phyloP scores from a whole-genome alignment of 2,888 invertebrate genomes.

The Agrenia bidenticulata region DNA sequence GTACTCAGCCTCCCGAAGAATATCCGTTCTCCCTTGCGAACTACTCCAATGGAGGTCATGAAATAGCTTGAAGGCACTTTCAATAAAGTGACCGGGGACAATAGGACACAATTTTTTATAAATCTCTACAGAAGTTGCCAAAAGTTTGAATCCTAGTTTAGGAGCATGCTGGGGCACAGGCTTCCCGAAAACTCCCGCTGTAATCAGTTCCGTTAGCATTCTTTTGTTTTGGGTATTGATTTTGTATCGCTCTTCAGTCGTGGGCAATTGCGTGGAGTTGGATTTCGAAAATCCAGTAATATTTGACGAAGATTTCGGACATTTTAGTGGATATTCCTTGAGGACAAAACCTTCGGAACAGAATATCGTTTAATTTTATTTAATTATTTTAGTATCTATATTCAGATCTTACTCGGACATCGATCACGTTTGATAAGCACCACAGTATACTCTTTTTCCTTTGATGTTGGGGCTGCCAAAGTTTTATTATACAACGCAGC shows the following conservation, averaged over 20 bases:
- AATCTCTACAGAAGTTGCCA: conserved; percentile 4
- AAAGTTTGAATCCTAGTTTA: conserved; percentile 21
- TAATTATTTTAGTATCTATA: too few species aligned
- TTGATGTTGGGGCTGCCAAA: neutral
- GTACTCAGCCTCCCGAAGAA: conserved; percentile 12
- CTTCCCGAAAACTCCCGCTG: neutral
- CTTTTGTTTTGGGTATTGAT: conserved; percentile 19
- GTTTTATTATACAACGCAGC: neutral
- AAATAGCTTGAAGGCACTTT: conserved; percentile 19
- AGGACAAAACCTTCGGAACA: too few species aligned
- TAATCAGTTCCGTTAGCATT: conserved; percentile 13
- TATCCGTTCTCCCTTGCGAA: conserved; percentile 20
- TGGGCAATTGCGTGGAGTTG: neutral
- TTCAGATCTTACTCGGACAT: too few species aligned
- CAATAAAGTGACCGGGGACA: conserved; percentile 20
- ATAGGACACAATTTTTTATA: conserved; percentile 24
- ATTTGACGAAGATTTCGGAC: neutral
- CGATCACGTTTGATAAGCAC: neutral
- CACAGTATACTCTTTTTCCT: neutral
- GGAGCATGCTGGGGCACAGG: conserved; percentile 15
- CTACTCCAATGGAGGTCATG: conserved; percentile 17
- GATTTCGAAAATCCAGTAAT: neutral
- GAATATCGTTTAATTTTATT: too few species aligned
- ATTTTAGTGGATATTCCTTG: neutral
- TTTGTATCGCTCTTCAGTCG: neutral